Conservation (phyloP, 2,113 vertebrate genomes). For the Megaptera novaeangliae region DNA sequence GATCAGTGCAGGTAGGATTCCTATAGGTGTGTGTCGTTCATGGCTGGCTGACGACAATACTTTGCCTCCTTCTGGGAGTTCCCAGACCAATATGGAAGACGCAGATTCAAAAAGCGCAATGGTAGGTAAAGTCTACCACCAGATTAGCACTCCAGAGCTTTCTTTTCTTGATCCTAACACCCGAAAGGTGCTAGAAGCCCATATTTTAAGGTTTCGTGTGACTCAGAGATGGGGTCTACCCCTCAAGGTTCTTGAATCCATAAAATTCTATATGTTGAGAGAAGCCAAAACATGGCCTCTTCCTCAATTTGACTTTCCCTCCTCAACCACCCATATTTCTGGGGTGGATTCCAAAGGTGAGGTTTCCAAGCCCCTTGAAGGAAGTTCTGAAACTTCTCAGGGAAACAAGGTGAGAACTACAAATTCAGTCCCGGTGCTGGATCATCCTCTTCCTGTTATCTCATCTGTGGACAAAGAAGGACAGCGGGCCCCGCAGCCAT, state of each 20-base stretch:
- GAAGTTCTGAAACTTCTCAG: neutral
- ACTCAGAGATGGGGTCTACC: constrained; percentile 41
- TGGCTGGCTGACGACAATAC: neutral
- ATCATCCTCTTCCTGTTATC: neutral
- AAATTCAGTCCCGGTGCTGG: neutral
- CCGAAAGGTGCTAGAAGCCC: neutral
- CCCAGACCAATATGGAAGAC: neutral
- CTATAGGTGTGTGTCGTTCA: neutral
- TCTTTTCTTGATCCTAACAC: constrained; percentile 30
- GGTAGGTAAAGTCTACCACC: neutral
- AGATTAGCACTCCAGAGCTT: neutral
- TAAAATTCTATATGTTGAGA: constrained; percentile 16
- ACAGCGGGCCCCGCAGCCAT: neutral
- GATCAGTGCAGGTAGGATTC: neutral
- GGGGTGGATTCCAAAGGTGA: neutral
- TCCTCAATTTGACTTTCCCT: neutral
- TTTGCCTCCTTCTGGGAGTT: neutral
- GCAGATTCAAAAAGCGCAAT: neutral
- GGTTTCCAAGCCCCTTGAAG: neutral
- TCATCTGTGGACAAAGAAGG: neutral
- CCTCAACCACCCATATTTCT: neutral
- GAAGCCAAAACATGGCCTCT: constrained; percentile 38
- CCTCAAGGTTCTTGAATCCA: constrained; percentile 34
- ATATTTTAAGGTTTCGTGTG: constrained; percentile 31
- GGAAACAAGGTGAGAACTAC: neutral